Percentiles rank a stretch among this genome's conserved stretches.
Evolutionary conservation across 2,797 vertebrate genomes (phyloP).

Genomic region (Sebastes hubbsi): DNA sequence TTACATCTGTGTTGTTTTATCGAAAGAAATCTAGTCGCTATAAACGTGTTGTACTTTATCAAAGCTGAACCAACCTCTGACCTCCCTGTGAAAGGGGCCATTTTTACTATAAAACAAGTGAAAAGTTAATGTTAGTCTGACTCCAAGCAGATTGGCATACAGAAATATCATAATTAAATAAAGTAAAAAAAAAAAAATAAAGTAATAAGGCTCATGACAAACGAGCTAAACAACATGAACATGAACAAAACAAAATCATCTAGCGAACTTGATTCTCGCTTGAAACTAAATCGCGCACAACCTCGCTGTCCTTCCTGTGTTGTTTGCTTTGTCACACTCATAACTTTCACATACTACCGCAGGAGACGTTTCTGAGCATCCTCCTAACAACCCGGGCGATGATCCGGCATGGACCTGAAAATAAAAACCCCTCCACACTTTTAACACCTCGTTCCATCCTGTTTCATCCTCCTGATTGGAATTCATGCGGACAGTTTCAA

Average conservation of each 20-base stretch:
- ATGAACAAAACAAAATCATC: not conserved
- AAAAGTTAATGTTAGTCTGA: not conserved
- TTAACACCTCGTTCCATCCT: conserved; percentile 4
- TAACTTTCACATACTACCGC: not conserved
- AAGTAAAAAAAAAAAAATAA: too few relatives aligned
- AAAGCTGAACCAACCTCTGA: not conserved
- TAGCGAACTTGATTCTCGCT: not conserved
- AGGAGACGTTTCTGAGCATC: not conserved
- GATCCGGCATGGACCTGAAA: not conserved
- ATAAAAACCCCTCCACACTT: not conserved
- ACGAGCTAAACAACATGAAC: not conserved
- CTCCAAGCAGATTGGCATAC: not conserved
- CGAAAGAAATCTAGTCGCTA: not conserved
- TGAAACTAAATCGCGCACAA: too few relatives aligned
- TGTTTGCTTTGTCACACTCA: not conserved
- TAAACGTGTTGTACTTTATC: not conserved
- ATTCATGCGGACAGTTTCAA: not conserved
- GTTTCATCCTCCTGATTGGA: conserved; percentile 6
- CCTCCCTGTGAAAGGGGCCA: not conserved
- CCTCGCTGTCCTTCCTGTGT: not conserved
- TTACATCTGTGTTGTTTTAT: not conserved
- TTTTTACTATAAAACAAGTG: not conserved
- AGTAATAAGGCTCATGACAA: not conserved
- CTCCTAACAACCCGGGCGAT: not conserved
- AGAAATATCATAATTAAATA: not conserved